A percentile compares a stretch with the other conserved stretches of the same genome.
These are phyloP conservation scores for Frieseomelitta varia DNA, from an alignment of 1,140 invertebrate genomes.

Conservation along the genomic window DNA sequence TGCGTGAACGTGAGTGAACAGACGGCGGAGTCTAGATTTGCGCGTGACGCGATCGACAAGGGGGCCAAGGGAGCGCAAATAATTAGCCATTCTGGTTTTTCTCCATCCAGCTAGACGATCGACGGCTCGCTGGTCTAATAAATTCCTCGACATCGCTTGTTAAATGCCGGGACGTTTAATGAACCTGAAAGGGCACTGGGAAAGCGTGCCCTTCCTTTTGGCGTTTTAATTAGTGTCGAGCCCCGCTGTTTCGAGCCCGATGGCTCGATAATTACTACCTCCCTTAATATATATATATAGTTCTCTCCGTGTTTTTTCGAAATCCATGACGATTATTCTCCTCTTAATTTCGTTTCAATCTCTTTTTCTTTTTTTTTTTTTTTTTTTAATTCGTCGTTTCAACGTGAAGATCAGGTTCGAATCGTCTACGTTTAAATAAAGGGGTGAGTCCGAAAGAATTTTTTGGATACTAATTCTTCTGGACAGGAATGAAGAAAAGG, in stretches of 20 bases:
- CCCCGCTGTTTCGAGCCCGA: neutral
- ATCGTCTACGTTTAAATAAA: too few relatives aligned
- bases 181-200: constrained; percentile 17
- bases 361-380: neutral
- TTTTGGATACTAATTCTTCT: too few relatives aligned
- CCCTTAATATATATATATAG: neutral
- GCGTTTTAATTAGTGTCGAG: constrained; percentile 25
- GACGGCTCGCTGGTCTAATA: constrained; percentile 30
- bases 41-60: neutral
- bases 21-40: neutral
- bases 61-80: constrained; percentile 17
- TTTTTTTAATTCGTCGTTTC: too few relatives aligned
- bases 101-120: constrained; percentile 14
- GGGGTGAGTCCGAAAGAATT: too few relatives aligned
- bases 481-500: too few relatives aligned
- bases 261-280: neutral
- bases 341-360: too few relatives aligned
- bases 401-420: too few relatives aligned
- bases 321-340: too few relatives aligned
- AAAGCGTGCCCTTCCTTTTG: neutral
- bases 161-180: constrained; percentile 44
- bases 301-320: neutral
- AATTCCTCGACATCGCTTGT: constrained; percentile 36
- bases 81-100: constrained; percentile 49
- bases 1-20: neutral